Percentiles rank a stretch among this genome's conserved stretches.
These are phyloP conservation scores for Argya squamiceps DNA, from an alignment of 2,797 vertebrate genomes.

Conservation along the genomic window DNA sequence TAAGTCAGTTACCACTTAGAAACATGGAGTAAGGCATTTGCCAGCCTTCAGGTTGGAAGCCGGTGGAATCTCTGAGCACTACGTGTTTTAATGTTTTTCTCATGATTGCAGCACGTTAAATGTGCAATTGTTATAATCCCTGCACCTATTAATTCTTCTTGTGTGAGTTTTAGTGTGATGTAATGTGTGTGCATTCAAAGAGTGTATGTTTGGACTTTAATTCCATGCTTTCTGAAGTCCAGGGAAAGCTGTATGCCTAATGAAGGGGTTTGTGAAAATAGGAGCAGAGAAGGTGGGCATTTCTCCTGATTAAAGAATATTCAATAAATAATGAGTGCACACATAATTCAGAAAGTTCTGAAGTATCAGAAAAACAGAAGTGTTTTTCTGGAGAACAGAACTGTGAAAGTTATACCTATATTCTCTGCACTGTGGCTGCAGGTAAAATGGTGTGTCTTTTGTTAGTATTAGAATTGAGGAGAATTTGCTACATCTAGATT, in stretches of 20 bases:
- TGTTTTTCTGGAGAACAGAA: neutral
- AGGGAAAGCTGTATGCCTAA: neutral
- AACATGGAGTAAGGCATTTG: neutral
- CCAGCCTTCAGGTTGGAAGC: neutral
- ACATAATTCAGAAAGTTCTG: neutral
- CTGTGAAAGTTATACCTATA: neutral
- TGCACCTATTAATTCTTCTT: neutral
- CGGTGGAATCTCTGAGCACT: neutral
- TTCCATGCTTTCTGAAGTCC: neutral
- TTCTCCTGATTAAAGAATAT: neutral
- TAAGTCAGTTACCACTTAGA: neutral
- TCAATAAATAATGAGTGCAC: neutral
- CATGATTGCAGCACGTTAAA: neutral
- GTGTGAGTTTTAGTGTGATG: neutral
- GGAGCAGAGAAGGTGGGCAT: neutral
- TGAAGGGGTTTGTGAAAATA: neutral
- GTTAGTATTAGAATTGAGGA: neutral
- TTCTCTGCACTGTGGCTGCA: neutral
- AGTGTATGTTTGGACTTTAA: neutral
- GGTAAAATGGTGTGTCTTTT: neutral
- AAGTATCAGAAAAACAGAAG: neutral
- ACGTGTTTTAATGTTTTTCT: neutral
- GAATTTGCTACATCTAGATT: neutral
- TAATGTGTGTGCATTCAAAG: neutral
- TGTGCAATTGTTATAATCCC: neutral